Base-by-base conservation (phyloP, 2,888 invertebrate genomes). In the Agonopterix arenella region DNA sequence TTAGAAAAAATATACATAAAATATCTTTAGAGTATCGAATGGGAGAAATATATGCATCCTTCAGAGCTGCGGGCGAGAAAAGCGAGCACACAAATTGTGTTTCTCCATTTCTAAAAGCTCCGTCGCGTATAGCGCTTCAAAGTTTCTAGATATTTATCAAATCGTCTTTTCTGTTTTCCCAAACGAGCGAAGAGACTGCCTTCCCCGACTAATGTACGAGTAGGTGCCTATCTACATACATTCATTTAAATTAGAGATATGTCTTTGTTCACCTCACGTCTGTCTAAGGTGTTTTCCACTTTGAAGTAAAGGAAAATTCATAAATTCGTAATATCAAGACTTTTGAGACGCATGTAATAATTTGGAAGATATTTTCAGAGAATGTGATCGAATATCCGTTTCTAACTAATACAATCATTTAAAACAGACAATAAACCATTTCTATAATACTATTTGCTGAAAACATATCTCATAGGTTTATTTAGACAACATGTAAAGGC, bases 111-210 rank as follows among this genome's bases (percentile, higher is more conserved):
- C 70, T 73, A 73, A 80, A 77, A 79, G 73, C 73, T 61, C 63
- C 67, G 66, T 63, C 69, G 66, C 63, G 68, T 66, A 68, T 63
- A 61, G 59, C 55, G 64, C 68, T 66, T 70, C 73, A 74, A 79
- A 77, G 68, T 80, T 80, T 77, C 69, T 64, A 76, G 78, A 80
- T 75, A 79, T 80, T 80, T 77, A 81, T 80, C 80, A 80, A 76
- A 79, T 74, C 68, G 71, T 70, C 70, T 69, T 69, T 68, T 68
- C 68, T 69, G 69, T 73, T 74, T 68, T 59, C 53, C 56, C 55
- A 65, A 68, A 61, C 51, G 55, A 59, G 52, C 52, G 53, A 51
- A 53, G 28, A 45, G 11, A 42, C 45, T 28, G 18, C 47, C 11
- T 13, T 37, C 13, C 37, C 11, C 38, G n/a, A 44, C 28, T 44